These are phyloP conservation scores for Diceros bicornis DNA, from an alignment of 2,797 vertebrate genomes.

Conservation along the genomic window DNA sequence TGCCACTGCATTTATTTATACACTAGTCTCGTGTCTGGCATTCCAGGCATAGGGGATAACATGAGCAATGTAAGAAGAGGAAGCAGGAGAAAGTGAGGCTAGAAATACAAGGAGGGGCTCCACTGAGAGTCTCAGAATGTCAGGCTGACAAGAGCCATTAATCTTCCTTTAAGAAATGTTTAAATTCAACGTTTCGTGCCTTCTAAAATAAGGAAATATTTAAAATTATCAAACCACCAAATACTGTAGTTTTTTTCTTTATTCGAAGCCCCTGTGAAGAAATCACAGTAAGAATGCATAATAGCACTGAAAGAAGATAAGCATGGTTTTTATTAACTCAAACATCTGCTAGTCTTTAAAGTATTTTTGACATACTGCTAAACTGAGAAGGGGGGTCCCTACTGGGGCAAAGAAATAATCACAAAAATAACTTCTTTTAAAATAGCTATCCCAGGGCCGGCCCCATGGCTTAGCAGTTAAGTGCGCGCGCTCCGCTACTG, in stretches of 20 bases:
- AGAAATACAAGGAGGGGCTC: not conserved
- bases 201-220: conserved; percentile 53
- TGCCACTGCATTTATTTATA: not conserved
- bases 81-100: not conserved
- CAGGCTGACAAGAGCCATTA: not conserved
- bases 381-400: conserved; percentile 55
- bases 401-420: conserved; percentile 53
- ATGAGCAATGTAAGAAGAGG: not conserved
- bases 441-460: not conserved
- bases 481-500: too few species aligned
- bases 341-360: conserved; percentile 77
- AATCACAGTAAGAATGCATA: conserved; percentile 62
- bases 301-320: conserved; percentile 22
- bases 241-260: not conserved
- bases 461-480: too few species aligned
- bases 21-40: not conserved
- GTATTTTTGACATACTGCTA: conserved; percentile 68
- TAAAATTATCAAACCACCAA: conserved; percentile 23
- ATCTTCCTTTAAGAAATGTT: conserved; percentile 18
- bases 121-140: not conserved
- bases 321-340: conserved; percentile 57
- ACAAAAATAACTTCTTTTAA: conserved; percentile 49
- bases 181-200: not conserved
- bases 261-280: conserved; percentile 54
- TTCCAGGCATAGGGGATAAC: not conserved